phyloP scores from a whole-genome alignment of 2,888 invertebrate genomes.

The Mantis religiosa region DNA sequence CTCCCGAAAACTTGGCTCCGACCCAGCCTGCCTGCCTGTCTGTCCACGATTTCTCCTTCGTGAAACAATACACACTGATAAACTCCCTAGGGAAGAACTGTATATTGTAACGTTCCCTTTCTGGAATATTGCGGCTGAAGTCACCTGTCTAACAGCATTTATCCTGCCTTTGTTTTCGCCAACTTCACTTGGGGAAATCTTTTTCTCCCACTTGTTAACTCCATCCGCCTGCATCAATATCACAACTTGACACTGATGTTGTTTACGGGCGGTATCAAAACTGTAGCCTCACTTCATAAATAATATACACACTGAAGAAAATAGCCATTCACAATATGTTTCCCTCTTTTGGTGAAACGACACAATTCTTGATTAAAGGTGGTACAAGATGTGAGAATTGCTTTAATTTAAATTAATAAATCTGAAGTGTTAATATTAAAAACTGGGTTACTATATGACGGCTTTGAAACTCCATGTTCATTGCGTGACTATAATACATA shows the following conservation, averaged over 20 bases:
- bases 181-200: not conserved
- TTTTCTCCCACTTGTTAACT: not conserved
- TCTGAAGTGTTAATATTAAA: too few species aligned
- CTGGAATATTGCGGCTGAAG: not conserved
- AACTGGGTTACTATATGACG: too few species aligned
- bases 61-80: not conserved
- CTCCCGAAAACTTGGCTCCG: constrained; percentile 25
- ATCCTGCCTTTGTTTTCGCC: not conserved
- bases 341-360: too few species aligned
- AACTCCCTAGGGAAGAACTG: not conserved
- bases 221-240: not conserved
- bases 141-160: not conserved
- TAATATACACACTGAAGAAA: not conserved
- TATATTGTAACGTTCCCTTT: not conserved
- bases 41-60: not conserved
- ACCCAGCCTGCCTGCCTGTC: not conserved
- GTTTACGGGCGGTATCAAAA: not conserved
- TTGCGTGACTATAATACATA: too few species aligned
- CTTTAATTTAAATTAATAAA: too few species aligned
- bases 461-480: too few species aligned
- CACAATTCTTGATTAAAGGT: too few species aligned
- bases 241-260: too few species aligned
- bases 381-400: too few species aligned
- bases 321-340: too few species aligned
- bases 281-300: not conserved